These are phyloP conservation scores for Acromyrmex echinatior DNA, from an alignment of 1,140 invertebrate genomes.

Conservation along the genomic window DNA sequence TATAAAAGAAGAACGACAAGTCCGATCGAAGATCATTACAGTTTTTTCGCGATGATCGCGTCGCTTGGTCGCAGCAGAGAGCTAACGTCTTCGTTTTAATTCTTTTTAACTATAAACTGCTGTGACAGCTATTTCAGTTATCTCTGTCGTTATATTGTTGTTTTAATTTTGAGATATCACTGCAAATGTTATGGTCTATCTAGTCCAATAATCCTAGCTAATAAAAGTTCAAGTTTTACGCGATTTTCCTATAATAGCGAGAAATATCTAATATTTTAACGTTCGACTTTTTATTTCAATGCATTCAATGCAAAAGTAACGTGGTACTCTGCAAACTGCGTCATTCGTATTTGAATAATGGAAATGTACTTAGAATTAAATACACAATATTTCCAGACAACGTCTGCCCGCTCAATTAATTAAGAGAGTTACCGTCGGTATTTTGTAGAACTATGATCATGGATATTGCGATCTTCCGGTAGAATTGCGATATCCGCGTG, in stretches of 20 bases:
- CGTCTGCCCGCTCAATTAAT: conserved; percentile 63
- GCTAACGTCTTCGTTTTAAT: neutral
- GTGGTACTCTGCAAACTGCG: neutral
- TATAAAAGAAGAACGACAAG: neutral
- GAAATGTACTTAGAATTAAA: conserved; percentile 34
- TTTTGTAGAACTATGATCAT: conserved; percentile 36
- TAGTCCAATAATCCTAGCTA: neutral
- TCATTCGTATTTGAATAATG: neutral
- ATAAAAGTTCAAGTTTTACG: neutral
- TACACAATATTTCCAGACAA: neutral
- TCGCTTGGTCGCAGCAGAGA: neutral
- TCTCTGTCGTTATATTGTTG: neutral
- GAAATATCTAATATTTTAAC: conserved; percentile 5
- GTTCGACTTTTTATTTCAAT: neutral
- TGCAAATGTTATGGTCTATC: conserved; percentile 16
- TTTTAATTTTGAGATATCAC: neutral
- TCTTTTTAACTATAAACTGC: conserved; percentile 4
- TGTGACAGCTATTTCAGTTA: conserved; percentile 2
- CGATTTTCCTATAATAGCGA: neutral
- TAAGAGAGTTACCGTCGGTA: conserved; percentile 22
- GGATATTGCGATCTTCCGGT: conserved; percentile 28
- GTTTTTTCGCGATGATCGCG: neutral
- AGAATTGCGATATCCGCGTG: conserved; percentile 50
- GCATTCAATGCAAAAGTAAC: neutral
- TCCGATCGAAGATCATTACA: neutral